Base-by-base conservation (phyloP, 2,888 invertebrate genomes). In the Drosophila quinaria region DNA sequence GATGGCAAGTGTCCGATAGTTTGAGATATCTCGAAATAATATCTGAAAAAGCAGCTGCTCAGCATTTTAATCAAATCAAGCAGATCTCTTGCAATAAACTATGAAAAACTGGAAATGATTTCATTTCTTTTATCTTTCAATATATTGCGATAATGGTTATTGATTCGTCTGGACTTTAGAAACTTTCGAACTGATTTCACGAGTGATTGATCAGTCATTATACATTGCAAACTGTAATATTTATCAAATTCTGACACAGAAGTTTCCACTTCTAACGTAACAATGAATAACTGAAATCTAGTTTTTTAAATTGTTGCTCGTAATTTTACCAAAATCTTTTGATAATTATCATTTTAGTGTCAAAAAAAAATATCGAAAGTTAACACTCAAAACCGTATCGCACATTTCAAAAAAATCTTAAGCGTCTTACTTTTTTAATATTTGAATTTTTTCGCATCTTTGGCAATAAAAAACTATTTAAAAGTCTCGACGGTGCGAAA, bases 1-100 rank as follows among this genome's bases (percentile, higher is more conserved):
- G 42, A 19, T 50, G 44, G 51, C n/a, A 50, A 50, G 69, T 51
- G 60, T 35, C 17, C 8, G 29, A 35, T 49, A 33, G 17, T 44
- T 59, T 1, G 3, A 10, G 8, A 15, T 31, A 44, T 46, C 15
- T 9, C 13, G 6, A 17, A 29, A 29, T 25, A n/a, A 17, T 42
- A 8, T 11, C 29, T 33, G 41, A 8, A 10, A 39, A 13, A 41
- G 19, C 54, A 19, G 54, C 55, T 42, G 42, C n/a, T 33, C n/a
- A n/a, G 25, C 49, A 31, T 1, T 47, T 46, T 25, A 47, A 47
- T 47, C 25, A 15, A 47, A 25, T 15, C 39, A 15, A 51, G 5
- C 15, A n/a, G 33, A 56, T 46, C 44, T 55, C 5, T 33, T 35
- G 13, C 10, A 15, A 10, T 11, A 33, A 33, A 19, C 46, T 29